Percentiles rank a stretch among this genome's conserved stretches.
Evolutionary conservation across 1,140 invertebrate species (phyloP).

Genomic region (Bombus picipes): DNA sequence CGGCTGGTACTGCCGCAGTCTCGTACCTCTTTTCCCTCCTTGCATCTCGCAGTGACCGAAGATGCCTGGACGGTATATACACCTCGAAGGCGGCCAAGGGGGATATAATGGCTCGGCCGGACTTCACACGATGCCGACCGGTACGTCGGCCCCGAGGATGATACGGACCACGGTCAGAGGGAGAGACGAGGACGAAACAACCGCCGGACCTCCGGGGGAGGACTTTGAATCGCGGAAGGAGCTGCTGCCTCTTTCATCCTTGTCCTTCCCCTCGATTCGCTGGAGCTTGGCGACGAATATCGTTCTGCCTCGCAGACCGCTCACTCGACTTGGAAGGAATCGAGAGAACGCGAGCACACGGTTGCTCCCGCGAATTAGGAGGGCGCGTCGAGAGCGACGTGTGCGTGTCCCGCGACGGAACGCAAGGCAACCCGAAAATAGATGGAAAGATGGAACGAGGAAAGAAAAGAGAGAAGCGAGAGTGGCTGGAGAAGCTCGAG

Average conservation of each 20-base stretch:
- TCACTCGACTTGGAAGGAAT: neutral
- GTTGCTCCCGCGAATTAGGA: neutral
- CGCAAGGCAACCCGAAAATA: conserved; percentile 17
- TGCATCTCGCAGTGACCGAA: conserved; percentile 61
- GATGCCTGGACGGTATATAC: conserved; percentile 73
- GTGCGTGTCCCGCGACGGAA: conserved; percentile 3
- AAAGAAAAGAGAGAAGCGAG: neutral
- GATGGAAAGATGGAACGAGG: conserved; percentile 18
- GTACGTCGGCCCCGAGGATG: conserved; percentile 74
- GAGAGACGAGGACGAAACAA: conserved; percentile 46
- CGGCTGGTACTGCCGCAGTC: conserved; percentile 14
- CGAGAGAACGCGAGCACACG: neutral
- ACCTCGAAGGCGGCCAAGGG: conserved; percentile 76
- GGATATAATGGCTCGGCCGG: conserved; percentile 80
- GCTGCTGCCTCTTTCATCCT: conserved; percentile 42
- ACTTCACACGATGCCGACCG: conserved; percentile 83
- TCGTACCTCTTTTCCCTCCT: conserved; percentile 31
- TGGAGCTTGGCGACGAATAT: neutral
- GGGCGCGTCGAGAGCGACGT: neutral
- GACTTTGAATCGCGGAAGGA: conserved; percentile 66
- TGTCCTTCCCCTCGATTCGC: neutral
- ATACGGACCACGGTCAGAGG: conserved; percentile 72
- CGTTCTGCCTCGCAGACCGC: neutral
- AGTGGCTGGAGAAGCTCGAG: neutral
- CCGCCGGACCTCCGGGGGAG: conserved; percentile 71